These are phyloP conservation scores for Blastobasis adustella DNA, from an alignment of 2,888 invertebrate genomes.

Conservation along the genomic window DNA sequence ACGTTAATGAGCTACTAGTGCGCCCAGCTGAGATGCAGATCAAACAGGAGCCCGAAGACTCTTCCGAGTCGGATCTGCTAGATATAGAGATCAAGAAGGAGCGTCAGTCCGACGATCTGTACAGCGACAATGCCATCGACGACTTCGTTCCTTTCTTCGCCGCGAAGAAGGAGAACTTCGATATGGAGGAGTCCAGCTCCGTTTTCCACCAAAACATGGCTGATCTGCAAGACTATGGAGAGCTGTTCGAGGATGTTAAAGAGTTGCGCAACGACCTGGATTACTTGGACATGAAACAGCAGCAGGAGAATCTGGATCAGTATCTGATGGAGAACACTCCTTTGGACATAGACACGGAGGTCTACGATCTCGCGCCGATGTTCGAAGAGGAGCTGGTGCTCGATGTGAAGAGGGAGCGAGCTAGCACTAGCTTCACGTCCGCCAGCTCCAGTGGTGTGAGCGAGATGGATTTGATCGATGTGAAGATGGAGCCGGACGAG, in stretches of 20 bases:
- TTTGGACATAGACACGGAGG: constrained; percentile 54
- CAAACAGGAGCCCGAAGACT: constrained; percentile 42
- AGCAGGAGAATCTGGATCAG: constrained; percentile 54
- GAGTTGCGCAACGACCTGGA: constrained; percentile 56
- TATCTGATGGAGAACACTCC: constrained; percentile 63
- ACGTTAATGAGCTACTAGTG: constrained; percentile 60
- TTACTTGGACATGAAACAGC: constrained; percentile 54
- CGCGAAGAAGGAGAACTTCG: constrained; percentile 46
- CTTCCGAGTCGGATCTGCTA: constrained; percentile 21
- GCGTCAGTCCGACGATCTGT: constrained; percentile 43
- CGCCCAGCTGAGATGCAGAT: constrained; percentile 56
- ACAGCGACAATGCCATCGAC: constrained; percentile 63
- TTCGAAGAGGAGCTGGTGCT: constrained; percentile 57
- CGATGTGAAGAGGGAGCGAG: constrained; percentile 62
- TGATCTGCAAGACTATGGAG: constrained; percentile 72
- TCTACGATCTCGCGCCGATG: constrained; percentile 54
- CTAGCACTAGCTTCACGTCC: constrained; percentile 67
- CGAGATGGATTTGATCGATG: constrained; percentile 56
- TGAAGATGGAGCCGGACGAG: constrained; percentile 62
- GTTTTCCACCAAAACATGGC: constrained; percentile 75
- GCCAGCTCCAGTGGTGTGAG: constrained; percentile 68
- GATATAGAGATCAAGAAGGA: constrained; percentile 52
- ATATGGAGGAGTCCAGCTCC: constrained; percentile 52
- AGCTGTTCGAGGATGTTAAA: constrained; percentile 50
- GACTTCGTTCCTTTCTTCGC: constrained; percentile 60